Base-by-base conservation (phyloP, 2,797 vertebrate species). In the Helostoma temminkii region DNA sequence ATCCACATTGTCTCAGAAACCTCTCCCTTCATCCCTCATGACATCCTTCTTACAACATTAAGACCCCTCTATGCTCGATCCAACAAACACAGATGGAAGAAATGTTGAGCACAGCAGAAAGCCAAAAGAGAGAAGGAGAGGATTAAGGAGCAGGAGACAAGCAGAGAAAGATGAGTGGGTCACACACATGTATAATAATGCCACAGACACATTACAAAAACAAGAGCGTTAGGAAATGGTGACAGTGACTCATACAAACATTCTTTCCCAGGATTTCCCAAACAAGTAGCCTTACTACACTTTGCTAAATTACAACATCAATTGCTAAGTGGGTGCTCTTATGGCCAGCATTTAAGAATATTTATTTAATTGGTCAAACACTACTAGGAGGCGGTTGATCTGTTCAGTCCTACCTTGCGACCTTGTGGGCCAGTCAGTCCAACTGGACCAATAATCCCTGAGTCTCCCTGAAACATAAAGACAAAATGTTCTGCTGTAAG, bases 401-500 rank as follows among this genome's bases (percentile, higher is more conserved):
- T n/a, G n/a, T n/a, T 69, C 2, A 21, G 6, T 58, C 89, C 85
- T 95, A 99, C 98, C 96, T 95, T 97, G 78, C 96, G 94, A 84
- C 98, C 97, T 66, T 76, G 79, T 55, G 94, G 94, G 66, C 98
- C 97, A 67, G 89, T 81, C 78, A 94, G 85, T 84, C 97, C 98
- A 28, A 93, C 88, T 56, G 94, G 93, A 53, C 98, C 98, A 61
- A 96, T 82, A 75, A 96, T 92, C 71, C 98, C 98, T 63, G 82
- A 8, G 8, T 97, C 94, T 57, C 98, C 98, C 98, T 99, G 83
- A 3, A 92, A 88, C 66, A 82, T 21, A 84, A 80, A 76, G 43
- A 9, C 9, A 58, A 28, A 66, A 62, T 9, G 36, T 76, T 53
- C 22, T 5, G 48, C n/a, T 8, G 9, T 15, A 73, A 34, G 22